These are phyloP conservation scores for Protosalanx chinensis DNA, from an alignment of 2,797 vertebrate genomes.

Conservation along the genomic window DNA sequence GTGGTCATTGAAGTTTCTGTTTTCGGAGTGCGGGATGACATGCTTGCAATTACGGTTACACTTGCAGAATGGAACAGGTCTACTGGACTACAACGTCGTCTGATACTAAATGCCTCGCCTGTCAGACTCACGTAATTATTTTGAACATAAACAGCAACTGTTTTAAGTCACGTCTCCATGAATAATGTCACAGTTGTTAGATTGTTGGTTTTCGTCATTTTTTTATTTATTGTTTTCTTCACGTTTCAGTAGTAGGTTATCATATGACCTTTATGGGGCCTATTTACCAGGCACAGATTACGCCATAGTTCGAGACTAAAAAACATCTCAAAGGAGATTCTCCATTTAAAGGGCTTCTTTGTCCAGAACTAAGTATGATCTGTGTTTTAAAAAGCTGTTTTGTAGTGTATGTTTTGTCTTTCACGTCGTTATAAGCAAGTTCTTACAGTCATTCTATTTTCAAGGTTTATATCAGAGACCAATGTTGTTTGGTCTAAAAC, in stretches of 20 bases:
- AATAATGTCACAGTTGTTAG: neutral
- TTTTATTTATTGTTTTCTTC: constrained; percentile 1
- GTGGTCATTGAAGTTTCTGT: constrained; percentile 8
- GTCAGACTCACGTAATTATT: constrained; percentile 7
- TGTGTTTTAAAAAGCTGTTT: constrained; percentile 46
- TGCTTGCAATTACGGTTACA: constrained; percentile 56
- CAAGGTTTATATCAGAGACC: constrained; percentile 12
- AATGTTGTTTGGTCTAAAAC: neutral
- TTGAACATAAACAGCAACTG: constrained; percentile 6
- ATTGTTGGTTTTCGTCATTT: neutral
- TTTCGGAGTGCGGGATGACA: constrained; percentile 54
- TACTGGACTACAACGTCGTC: constrained; percentile 18
- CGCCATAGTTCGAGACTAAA: no score
- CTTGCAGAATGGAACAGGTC: constrained; percentile 11
- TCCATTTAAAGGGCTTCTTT: constrained; percentile 21
- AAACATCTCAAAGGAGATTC: constrained; percentile 18
- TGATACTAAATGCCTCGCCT: constrained; percentile 3
- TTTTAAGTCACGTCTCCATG: constrained; percentile 1
- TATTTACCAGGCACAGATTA: neutral
- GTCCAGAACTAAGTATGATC: constrained; percentile 11
- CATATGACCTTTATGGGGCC: neutral
- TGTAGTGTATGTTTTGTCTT: constrained; percentile 13
- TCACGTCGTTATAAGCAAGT: constrained; percentile 42
- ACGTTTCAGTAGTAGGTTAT: constrained; percentile 5
- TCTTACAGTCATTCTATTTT: constrained; percentile 43